Conservation (phyloP, 1,140 invertebrate genomes). For the Thaumatotibia leucotreta region DNA sequence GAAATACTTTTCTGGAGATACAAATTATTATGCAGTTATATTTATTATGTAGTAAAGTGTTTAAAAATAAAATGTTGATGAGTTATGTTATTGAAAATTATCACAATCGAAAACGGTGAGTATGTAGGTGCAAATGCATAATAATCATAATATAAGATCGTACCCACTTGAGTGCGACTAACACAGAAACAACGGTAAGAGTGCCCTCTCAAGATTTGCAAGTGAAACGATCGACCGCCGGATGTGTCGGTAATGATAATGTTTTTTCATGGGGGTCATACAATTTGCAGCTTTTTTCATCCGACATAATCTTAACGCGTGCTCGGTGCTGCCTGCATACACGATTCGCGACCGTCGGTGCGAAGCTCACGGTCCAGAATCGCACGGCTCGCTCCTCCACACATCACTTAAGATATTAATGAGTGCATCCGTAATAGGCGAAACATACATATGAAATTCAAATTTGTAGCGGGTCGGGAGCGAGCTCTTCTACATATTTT, state of each 20-base stretch:
- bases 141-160: not conserved
- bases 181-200: constrained; percentile 27
- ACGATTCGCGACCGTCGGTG: constrained; percentile 17
- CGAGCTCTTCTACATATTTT: constrained; percentile 71
- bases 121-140: not conserved
- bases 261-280: constrained; percentile 70
- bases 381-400: constrained; percentile 32
- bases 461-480: constrained; percentile 69
- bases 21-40: not conserved
- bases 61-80: no score
- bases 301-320: constrained; percentile 62
- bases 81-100: no score
- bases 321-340: constrained; percentile 25
- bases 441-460: constrained; percentile 76
- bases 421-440: constrained; percentile 74
- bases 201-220: constrained; percentile 57
- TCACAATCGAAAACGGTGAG: no score
- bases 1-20: not conserved
- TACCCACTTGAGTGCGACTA: constrained; percentile 25
- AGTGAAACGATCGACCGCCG: constrained; percentile 56
- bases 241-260: constrained; percentile 61
- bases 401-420: constrained; percentile 75
- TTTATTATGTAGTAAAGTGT: no score
- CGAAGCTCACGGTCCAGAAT: constrained; percentile 41
- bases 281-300: constrained; percentile 72